phyloP scores from a whole-genome alignment of 2,888 invertebrate genomes.

The Didymodactylos carnosus region DNA sequence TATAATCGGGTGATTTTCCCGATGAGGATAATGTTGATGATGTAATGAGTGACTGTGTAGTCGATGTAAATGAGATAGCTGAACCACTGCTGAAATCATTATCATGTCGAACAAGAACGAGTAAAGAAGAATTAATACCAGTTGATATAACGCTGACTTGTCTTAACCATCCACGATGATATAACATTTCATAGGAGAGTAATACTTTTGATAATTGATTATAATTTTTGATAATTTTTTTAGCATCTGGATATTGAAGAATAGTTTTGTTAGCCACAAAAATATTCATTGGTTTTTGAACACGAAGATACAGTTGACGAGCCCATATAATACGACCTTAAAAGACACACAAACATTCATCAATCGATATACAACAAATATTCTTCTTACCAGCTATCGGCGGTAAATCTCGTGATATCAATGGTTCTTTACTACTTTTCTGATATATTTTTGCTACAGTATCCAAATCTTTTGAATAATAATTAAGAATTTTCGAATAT shows the following conservation, averaged over 20 bases:
- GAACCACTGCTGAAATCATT: background rate
- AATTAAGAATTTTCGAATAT: conserved; percentile 31
- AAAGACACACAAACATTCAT: background rate
- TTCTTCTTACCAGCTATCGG: conserved; percentile 54
- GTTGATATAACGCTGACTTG: conserved; percentile 28
- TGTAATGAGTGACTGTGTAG: background rate
- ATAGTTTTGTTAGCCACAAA: conserved; percentile 18
- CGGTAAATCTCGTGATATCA: conserved; percentile 66
- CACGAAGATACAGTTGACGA: conserved; percentile 31
- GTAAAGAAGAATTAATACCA: conserved; percentile 29
- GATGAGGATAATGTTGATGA: background rate
- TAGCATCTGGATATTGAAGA: conserved; percentile 21
- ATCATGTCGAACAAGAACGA: conserved; percentile 38
- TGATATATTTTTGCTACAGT: conserved; percentile 65
- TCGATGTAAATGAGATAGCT: background rate
- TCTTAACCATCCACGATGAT: conserved; percentile 32
- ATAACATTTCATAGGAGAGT: conserved; percentile 33
- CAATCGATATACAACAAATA: background rate
- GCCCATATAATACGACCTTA: conserved; percentile 31
- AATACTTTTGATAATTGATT: conserved; percentile 33
- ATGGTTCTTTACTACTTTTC: conserved; percentile 69
- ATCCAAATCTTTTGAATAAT: conserved; percentile 59
- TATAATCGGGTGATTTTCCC: conserved; percentile 27
- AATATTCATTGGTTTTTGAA: conserved; percentile 33
- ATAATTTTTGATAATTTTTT: conserved; percentile 32